Evolutionary conservation across 2,797 vertebrate genomes (phyloP), one percentile per base, ranked within the genome.

Genomic region (Cirrhinus molitorella): DNA sequence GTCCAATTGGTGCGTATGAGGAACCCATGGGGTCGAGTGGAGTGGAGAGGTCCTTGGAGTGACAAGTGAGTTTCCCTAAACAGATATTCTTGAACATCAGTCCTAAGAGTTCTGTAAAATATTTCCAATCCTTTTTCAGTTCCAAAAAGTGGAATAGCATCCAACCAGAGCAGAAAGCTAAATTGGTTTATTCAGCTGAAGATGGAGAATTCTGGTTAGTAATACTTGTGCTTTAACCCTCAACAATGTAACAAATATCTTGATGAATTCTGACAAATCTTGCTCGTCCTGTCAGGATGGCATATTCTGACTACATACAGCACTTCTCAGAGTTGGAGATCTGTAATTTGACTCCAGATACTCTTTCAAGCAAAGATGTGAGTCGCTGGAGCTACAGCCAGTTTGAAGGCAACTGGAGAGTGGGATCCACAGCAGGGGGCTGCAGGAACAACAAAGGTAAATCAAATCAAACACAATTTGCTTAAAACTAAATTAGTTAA

Each of bases 11-110:
- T 99, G 76, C 94, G 97, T 47, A 89, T 98, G 80, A 95, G 96
- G 91, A 99, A 98, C 88, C 97, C 97, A 0, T 98, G 97, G 97
- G 97, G 97, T 51, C 40, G 95, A 85, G 94, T 96, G 93, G 96
- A 99, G 90, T 99, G 98, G 97, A 96, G 88, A 0, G 97, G 97
- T 83, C 89, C 97, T 66, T 99, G 97, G 97, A 96, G 97, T 76
- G 97, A 99, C 80, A 85, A 92, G 96, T 98, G 92, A 85, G 94
- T 37, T 14, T 61, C 17, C 40, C 10, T 11, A 61, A 57, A 57
- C 12, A 19, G 13, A 1, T 61, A 2, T 55, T 51, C 5, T 51
- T 72, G 25, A 49, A 49, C 25, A 31, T 72, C 16, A 21, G 70
- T 51, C 10, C 1, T 21, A 4, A 49, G 2, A 31, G 16, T 11